These are phyloP conservation scores for Urocyon cinereoargenteus DNA, from an alignment of 2,797 vertebrate genomes.

Conservation along the genomic window DNA sequence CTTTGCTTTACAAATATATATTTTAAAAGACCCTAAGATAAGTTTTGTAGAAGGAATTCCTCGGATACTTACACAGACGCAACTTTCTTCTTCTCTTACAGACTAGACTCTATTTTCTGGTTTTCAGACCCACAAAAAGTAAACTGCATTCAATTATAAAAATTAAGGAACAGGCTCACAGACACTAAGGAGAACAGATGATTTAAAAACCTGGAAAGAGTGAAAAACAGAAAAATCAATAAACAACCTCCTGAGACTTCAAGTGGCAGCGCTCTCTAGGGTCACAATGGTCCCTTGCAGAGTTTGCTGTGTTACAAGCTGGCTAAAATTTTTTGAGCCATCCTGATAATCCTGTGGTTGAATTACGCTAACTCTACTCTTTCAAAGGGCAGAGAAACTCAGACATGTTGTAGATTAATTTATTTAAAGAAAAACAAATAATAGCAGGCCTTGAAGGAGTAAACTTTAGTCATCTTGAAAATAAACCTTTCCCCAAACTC, in stretches of 20 bases:
- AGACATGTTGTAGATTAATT: neutral
- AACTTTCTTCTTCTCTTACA: neutral
- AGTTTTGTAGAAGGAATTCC: neutral
- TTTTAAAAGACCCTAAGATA: neutral
- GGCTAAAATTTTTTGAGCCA: neutral
- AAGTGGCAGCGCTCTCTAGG: neutral
- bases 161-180: neutral
- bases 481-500: neutral
- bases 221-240: neutral
- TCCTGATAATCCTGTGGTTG: neutral
- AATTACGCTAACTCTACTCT: neutral
- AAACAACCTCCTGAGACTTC: neutral
- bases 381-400: neutral
- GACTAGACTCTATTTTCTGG: neutral
- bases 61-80: neutral
- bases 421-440: neutral
- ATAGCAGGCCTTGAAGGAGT: neutral
- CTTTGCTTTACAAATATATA: conserved; percentile 19
- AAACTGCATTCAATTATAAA: neutral
- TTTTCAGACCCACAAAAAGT: neutral
- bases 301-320: neutral
- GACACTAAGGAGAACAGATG: neutral
- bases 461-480: conserved; percentile 35
- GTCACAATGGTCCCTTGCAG: neutral
- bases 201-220: neutral